A percentile compares a stretch with the other conserved stretches of the same genome.
Conservation (phyloP, 2,113 vertebrate species). For the Myotis yumanensis region DNA sequence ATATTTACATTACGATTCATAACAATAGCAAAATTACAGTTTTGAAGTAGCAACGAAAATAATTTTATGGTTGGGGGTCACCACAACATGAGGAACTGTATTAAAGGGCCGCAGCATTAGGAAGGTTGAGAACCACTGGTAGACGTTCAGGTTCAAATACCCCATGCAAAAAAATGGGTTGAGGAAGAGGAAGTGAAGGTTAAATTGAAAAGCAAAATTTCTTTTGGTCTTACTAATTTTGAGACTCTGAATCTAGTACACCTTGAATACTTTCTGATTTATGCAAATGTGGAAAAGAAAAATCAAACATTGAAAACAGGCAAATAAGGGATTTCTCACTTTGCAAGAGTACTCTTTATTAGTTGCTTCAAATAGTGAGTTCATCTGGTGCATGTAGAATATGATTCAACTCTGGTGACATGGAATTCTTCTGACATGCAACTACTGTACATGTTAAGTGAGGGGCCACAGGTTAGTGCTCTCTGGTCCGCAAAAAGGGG, state of each 20-base stretch:
- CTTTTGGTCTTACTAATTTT: background rate
- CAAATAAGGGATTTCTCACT: background rate
- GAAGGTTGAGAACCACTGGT: too few relatives aligned
- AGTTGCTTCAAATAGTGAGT: background rate
- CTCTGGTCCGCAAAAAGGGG: background rate
- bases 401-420: too few relatives aligned
- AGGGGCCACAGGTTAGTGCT: background rate
- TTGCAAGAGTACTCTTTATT: too few relatives aligned
- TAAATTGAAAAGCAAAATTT: background rate
- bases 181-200: background rate
- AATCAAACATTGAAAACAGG: background rate
- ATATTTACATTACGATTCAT: too few relatives aligned
- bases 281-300: background rate
- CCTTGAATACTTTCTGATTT: background rate
- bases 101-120: too few relatives aligned
- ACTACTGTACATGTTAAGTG: accelerated
- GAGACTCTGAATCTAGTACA: background rate
- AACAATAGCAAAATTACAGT: too few relatives aligned
- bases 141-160: background rate
- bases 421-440: background rate
- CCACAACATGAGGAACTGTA: too few relatives aligned
- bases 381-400: background rate
- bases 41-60: too few relatives aligned
- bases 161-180: background rate
- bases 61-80: too few relatives aligned